Evolutionary conservation across 2,888 invertebrate species (phyloP).

Genomic region (Agonopterix arenella): DNA sequence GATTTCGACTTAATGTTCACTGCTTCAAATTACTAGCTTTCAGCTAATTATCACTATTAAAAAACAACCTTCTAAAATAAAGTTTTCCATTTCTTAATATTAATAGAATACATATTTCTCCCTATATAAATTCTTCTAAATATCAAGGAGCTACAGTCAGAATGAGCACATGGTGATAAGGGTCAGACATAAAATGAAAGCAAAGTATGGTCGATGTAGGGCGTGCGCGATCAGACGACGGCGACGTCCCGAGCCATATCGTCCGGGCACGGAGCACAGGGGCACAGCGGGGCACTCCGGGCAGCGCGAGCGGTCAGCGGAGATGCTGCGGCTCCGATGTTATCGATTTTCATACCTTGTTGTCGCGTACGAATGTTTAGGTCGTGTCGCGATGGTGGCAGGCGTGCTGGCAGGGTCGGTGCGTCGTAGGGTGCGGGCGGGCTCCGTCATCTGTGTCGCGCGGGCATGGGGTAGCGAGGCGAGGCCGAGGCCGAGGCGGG

Average conservation of each 20-base stretch:
- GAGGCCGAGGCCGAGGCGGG: conserved; percentile 31
- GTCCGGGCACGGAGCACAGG: background rate
- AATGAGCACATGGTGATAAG: background rate
- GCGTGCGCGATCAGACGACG: background rate
- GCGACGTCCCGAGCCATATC: too few relatives aligned
- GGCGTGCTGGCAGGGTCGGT: conserved; percentile 45
- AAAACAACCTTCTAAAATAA: too few relatives aligned
- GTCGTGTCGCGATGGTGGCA: conserved; percentile 9
- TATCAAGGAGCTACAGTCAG: background rate
- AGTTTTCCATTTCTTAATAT: too few relatives aligned
- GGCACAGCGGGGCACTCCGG: background rate
- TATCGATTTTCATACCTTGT: conserved; percentile 64
- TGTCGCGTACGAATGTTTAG: conserved; percentile 29
- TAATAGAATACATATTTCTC: background rate
- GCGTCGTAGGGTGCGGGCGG: conserved; percentile 51
- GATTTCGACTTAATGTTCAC: too few relatives aligned
- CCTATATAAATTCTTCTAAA: background rate
- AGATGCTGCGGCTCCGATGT: conserved; percentile 42
- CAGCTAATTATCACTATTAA: too few relatives aligned
- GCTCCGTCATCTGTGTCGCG: conserved; percentile 75
- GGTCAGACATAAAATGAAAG: background rate
- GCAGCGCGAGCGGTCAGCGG: conserved; percentile 12
- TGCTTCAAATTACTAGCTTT: too few relatives aligned
- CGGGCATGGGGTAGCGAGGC: conserved; percentile 61
- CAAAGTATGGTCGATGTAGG: background rate